Base-by-base conservation (phyloP, 2,888 invertebrate species). In the Auanema freiburgensis region DNA sequence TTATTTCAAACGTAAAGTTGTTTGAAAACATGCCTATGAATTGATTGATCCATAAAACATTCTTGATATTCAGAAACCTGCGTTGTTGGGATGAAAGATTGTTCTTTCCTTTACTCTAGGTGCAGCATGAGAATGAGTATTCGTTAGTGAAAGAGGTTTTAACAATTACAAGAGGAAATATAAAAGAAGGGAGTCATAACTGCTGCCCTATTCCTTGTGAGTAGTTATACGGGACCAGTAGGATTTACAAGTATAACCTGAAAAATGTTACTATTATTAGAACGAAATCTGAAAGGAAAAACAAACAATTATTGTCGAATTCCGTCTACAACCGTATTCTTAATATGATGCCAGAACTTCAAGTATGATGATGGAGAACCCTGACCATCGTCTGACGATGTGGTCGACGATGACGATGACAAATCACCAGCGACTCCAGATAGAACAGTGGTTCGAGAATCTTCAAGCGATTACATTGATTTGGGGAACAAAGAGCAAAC, bases 391-490 rank as follows among this genome's bases (percentile, higher is more conserved):
- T 65, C 74, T 1, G 66, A 64, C 16, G 70, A 69, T 44, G 61
- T 65, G 51, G 63, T 63, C 2, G 71, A 70, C 2, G 73, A 71
- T 3, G 73, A 71, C 6, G 72, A 63, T n/a, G 57, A 24, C 21
- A 57, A 33, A 40, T 62, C 62, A 21, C 62, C 62, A 16, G 62
- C 14, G 8, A 57, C 40, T 12, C 62, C 59, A n/a, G 64, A 62
- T 52, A 65, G 65, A 0, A 65, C 60, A 11, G 76, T 76, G 14
- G 74, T 76, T 0, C 73, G 72, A 16, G 76, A 76, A 53, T 76
- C 76, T 75, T 56, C n/a, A 67, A 57, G 4, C 16, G 21, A 14
- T 14, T 10, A 33, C 8, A 33, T 8, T 33, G 33, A 33, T 33
- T 33, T 8, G 8, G 8, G 8, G 33, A 33, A 33, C 33, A 33